Conservation (phyloP, 1,140 invertebrate genomes). For the Bradysia coprophila region DNA sequence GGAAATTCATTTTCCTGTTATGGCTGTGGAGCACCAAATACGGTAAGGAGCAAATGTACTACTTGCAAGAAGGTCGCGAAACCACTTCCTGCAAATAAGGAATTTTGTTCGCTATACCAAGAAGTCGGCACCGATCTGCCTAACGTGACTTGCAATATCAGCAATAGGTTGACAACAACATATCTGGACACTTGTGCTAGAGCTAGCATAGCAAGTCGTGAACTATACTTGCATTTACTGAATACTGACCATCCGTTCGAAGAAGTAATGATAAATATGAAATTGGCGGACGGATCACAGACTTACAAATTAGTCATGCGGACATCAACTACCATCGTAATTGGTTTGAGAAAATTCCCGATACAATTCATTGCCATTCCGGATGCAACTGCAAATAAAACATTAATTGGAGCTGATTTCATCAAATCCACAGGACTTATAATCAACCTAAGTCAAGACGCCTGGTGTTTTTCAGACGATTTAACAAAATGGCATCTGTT, state of each 20-base stretch:
- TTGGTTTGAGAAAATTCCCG: neutral
- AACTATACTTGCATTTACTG: neutral
- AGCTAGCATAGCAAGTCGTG: slow-evolving; percentile 3
- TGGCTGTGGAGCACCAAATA: neutral
- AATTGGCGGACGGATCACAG: neutral
- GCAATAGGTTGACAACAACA: slow-evolving; percentile 1
- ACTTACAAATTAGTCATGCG: neutral
- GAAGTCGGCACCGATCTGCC: slow-evolving; percentile 1
- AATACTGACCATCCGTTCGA: neutral
- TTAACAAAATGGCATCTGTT: neutral
- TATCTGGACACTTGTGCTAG: slow-evolving; percentile 5
- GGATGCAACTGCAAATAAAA: slow-evolving; percentile 1
- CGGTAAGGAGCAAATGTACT: neutral
- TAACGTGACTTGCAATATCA: neutral
- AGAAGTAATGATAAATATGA: neutral
- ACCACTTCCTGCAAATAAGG: neutral
- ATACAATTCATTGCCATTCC: slow-evolving; percentile 4
- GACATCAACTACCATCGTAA: neutral
- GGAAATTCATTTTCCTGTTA: no score
- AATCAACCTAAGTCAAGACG: slow-evolving; percentile 2
- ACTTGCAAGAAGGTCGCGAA: slow-evolving; percentile 1
- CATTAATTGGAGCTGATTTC: slow-evolving; percentile 6
- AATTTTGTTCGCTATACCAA: neutral
- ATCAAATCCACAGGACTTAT: slow-evolving; percentile 3
- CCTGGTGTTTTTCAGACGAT: slow-evolving; percentile 4